Base-by-base conservation (phyloP, 2,888 invertebrate species). In the Drosophila fulvimacula region DNA sequence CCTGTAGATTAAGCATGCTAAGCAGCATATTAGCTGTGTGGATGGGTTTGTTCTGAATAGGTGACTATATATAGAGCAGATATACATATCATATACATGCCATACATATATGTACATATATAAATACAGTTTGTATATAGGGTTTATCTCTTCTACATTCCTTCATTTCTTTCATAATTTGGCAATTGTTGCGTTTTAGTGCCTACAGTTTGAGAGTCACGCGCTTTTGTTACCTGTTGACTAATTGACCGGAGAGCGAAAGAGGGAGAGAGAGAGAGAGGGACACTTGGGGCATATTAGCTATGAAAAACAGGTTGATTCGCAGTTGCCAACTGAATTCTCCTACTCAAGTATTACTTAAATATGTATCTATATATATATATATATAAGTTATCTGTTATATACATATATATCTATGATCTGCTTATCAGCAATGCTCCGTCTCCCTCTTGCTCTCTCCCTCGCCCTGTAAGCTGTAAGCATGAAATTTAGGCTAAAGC, bases 151-250 rank as follows among this genome's bases (percentile, higher is more conserved):
- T 13, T 34, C 4, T 13, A 9, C 4, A 48, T 15, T 27, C 30
- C 30, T 48, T 30, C 48, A 46, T 5, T 48, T 30, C 48, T 27
- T 5, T n/a, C 46, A 27, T n/a, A 39, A 3, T 41, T 41, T 10
- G 39, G 19, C 30, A 48, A 19, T 17, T 19, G 30, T 17, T 46
- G 46, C 9, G 3, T 15, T 30, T 46, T 21, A 9, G 2, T 17
- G 7, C 34, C 9, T 51, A 51, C 34, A 51, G 51, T 51, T 34
- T 51, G 34, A 36, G 51, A 36, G 51, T 51, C 51, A 51, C 51
- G 51, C 19, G 34, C 51, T 51, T 32, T 0, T 21, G 21, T 5
- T 51, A 51, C 51, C 21, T 51, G 51, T 51, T 51, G 51, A 36
- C 36, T 51, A 51, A 21, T 32, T 51, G 21, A 32, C 17, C 48